phyloP scores from a whole-genome alignment of 2,113 vertebrate species.

The Antechinus stuartii region DNA sequence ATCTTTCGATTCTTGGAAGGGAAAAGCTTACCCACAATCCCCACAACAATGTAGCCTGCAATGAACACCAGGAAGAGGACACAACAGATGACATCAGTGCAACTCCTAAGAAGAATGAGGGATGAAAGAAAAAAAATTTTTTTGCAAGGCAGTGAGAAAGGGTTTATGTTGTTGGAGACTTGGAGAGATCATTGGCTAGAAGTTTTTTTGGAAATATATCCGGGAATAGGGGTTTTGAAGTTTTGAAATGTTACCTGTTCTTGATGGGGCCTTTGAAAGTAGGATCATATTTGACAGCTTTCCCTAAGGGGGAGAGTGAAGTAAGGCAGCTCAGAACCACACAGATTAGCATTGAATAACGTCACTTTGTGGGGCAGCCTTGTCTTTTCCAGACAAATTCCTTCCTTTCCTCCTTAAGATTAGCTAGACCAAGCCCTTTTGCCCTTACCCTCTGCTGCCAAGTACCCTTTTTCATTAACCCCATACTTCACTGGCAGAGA shows the following conservation, averaged over 20 bases:
- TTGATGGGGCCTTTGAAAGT: conserved; percentile 89
- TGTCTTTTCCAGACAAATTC: neutral
- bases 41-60: conserved; percentile 88
- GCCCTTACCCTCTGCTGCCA: neutral
- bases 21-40: conserved; percentile 88
- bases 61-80: conserved; percentile 89
- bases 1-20: neutral
- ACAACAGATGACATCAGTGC: conserved; percentile 93
- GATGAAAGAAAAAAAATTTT: neutral
- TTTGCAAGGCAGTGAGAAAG: neutral
- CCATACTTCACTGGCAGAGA: neutral
- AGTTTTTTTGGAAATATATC: neutral
- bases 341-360: neutral
- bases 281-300: conserved; percentile 85
- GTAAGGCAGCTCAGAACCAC: conserved; percentile 6
- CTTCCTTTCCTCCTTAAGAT: neutral
- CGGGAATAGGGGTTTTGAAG: neutral
- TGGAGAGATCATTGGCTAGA: neutral
- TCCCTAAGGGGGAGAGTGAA: conserved; percentile 79
- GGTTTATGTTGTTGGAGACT: neutral
- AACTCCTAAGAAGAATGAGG: conserved; percentile 83
- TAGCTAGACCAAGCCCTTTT: neutral
- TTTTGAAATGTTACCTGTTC: conserved; percentile 85
- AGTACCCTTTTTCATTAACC: too few species aligned
- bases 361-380: neutral